Conservation (phyloP, 2,888 invertebrate genomes). For the Antitype chi region DNA sequence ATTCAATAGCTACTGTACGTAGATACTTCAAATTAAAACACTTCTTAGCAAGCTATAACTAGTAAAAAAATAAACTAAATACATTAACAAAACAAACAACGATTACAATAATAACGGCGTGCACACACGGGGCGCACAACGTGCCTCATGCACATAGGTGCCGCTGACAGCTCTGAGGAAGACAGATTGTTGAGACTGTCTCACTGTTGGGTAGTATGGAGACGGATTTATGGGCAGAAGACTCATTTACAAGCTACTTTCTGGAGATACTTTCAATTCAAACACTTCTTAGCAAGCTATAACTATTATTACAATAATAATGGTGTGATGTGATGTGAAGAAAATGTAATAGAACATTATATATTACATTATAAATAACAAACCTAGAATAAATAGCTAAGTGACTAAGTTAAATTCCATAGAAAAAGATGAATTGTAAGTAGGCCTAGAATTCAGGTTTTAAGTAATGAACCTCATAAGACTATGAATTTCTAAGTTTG, state of each 20-base stretch:
- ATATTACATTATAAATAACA: too few species aligned
- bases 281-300: too few species aligned
- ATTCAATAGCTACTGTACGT: not conserved
- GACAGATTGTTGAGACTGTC: conserved; percentile 78
- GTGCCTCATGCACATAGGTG: conserved; percentile 81
- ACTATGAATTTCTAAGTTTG: too few species aligned
- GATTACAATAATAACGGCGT: conserved; percentile 67
- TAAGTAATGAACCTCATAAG: too few species aligned
- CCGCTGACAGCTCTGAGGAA: conserved; percentile 82
- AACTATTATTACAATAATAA: too few species aligned
- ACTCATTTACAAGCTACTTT: not conserved
- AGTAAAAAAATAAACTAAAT: conserved; percentile 12
- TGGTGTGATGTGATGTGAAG: too few species aligned
- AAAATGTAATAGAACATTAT: too few species aligned
- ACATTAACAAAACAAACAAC: conserved; percentile 57
- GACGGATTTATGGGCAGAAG: not conserved
- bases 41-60: not conserved
- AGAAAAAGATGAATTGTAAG: too few species aligned
- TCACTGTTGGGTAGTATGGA: conserved; percentile 66
- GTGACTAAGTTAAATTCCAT: too few species aligned
- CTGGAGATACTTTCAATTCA: not conserved
- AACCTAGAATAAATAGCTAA: too few species aligned
- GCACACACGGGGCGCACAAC: conserved; percentile 79
- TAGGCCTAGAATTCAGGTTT: too few species aligned
- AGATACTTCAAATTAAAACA: not conserved